A percentile compares a stretch with the other conserved stretches of the same genome.
Conservation (phyloP, 2,888 invertebrate species). For the Lepas anatifera region DNA sequence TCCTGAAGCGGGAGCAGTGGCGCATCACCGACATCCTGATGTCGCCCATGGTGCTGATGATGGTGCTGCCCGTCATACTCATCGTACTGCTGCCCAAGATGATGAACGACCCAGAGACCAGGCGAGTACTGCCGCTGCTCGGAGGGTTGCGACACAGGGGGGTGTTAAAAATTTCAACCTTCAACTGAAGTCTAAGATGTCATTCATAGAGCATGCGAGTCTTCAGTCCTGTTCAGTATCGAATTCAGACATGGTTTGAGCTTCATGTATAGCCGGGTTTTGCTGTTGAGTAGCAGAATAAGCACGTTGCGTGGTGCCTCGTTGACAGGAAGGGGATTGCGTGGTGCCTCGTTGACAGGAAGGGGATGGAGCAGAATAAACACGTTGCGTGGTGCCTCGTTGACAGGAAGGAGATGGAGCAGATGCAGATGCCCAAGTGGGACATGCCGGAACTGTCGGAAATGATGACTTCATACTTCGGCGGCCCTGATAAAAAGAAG, state of each 20-base stretch:
- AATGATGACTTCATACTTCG: slow-evolving; percentile 74
- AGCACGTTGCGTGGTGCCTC: background rate
- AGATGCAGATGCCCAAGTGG: slow-evolving; percentile 63
- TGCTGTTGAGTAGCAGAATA: no score
- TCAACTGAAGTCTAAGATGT: no score
- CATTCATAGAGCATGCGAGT: no score
- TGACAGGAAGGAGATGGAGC: slow-evolving; percentile 60
- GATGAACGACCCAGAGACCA: slow-evolving; percentile 55
- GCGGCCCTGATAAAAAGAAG: slow-evolving; percentile 43
- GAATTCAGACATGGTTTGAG: no score
- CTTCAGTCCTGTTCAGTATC: no score
- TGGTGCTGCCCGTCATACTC: slow-evolving; percentile 79
- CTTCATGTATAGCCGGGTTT: no score
- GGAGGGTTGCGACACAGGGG: no score
- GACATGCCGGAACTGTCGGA: slow-evolving; percentile 93
- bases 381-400: background rate
- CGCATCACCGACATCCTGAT: slow-evolving; percentile 81
- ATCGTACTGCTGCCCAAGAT: slow-evolving; percentile 89
- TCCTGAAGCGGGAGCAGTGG: slow-evolving; percentile 93
- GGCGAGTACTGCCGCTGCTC: background rate
- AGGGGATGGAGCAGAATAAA: no score
- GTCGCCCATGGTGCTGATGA: slow-evolving; percentile 65
- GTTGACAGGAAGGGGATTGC: slow-evolving; percentile 49
- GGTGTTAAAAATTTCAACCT: no score
- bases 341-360: no score